Conservation (phyloP, 2,888 invertebrate genomes). For the Synergus itoensis region DNA sequence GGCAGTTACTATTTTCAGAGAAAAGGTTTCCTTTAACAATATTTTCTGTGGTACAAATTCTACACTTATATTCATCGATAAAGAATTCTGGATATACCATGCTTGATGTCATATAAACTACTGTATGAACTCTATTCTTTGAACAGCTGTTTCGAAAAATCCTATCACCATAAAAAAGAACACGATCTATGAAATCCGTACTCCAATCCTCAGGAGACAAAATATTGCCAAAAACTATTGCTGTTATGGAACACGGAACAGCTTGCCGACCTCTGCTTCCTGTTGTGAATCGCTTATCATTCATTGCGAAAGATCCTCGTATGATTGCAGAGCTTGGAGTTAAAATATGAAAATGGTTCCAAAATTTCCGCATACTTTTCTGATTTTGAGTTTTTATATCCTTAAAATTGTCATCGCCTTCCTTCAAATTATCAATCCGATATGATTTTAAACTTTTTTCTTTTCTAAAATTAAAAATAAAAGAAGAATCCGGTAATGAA, state of each 20-base stretch:
- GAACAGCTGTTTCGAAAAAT: constrained; percentile 64
- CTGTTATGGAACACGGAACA: constrained; percentile 63
- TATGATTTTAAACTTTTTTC: neutral
- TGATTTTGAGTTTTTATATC: neutral
- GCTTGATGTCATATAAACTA: constrained; percentile 62
- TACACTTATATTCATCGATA: constrained; percentile 67
- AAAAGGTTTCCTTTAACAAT: constrained; percentile 66
- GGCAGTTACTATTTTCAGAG: constrained; percentile 64
- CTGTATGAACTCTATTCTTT: constrained; percentile 58
- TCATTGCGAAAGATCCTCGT: constrained; percentile 65
- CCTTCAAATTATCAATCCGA: neutral
- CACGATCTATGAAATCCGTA: constrained; percentile 59
- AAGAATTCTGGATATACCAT: constrained; percentile 69
- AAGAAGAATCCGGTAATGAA: neutral
- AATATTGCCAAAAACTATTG: constrained; percentile 65
- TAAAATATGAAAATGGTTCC: constrained; percentile 64
- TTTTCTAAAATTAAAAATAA: neutral
- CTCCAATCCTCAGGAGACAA: constrained; percentile 68
- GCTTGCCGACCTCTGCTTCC: constrained; percentile 68
- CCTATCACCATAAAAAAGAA: constrained; percentile 68
- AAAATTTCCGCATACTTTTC: constrained; percentile 53
- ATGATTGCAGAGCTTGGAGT: constrained; percentile 62
- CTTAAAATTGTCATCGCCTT: neutral
- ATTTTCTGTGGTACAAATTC: constrained; percentile 64
- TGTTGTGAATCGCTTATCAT: constrained; percentile 64